Percentiles rank a stretch among this genome's conserved stretches.
phyloP scores from a whole-genome alignment of 2,888 invertebrate genomes.

The Andrena bicolor region DNA sequence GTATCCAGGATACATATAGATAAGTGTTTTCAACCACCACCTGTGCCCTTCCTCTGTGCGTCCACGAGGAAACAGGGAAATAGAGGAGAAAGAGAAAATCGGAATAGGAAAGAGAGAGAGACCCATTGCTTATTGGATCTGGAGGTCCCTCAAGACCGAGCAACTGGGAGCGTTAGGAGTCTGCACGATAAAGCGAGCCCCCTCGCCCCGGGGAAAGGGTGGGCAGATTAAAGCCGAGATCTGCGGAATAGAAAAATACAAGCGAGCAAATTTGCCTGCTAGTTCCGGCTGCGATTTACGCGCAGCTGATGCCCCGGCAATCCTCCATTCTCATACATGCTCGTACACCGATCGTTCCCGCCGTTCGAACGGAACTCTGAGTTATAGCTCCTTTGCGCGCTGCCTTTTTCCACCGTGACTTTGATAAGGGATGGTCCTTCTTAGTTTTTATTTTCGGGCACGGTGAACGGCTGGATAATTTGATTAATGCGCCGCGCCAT shows the following conservation, averaged over 20 bases:
- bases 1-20: too few relatives aligned
- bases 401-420: neutral
- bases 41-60: neutral
- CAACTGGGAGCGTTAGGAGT: conserved; percentile 48
- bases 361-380: neutral
- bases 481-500: too few relatives aligned
- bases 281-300: conserved; percentile 3
- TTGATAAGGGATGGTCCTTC: neutral
- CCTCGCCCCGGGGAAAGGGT: neutral
- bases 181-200: conserved; percentile 41
- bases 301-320: neutral
- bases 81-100: neutral
- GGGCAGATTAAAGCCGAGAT: conserved; percentile 46
- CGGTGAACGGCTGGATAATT: too few relatives aligned
- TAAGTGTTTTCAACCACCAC: neutral
- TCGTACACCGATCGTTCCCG: neutral
- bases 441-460: too few relatives aligned
- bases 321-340: neutral
- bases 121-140: conserved; percentile 65
- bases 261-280: conserved; percentile 31
- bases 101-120: conserved; percentile 19
- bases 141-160: conserved; percentile 59
- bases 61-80: neutral
- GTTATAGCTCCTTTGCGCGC: neutral
- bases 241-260: conserved; percentile 33